phyloP scores from a whole-genome alignment of 2,888 invertebrate species.

The Oxycera nigricornis region DNA sequence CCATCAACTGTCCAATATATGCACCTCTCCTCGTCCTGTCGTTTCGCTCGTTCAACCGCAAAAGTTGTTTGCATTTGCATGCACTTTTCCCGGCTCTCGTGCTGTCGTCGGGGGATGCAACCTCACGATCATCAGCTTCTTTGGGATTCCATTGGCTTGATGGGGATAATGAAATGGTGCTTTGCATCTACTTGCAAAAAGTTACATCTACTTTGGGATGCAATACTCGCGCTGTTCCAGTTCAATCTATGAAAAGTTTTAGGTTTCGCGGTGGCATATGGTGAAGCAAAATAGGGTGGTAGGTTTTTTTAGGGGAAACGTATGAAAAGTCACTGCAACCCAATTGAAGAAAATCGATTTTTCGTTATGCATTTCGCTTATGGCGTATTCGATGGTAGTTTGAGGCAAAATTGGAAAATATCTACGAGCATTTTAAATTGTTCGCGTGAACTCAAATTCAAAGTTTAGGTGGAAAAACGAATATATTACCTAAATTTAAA shows the following conservation, averaged over 20 bases:
- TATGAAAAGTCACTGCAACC: neutral
- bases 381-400: no score
- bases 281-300: neutral
- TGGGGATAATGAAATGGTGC: slow-evolving; percentile 20
- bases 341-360: slow-evolving; percentile 37
- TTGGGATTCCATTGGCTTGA: slow-evolving; percentile 5
- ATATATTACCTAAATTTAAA: no score
- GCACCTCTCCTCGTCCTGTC: neutral
- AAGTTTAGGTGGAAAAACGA: no score
- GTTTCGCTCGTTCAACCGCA: neutral
- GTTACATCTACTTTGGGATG: slow-evolving; percentile 24
- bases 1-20: slow-evolving; percentile 10
- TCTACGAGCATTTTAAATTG: slow-evolving; percentile 23
- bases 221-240: neutral
- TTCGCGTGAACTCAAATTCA: neutral
- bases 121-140: neutral
- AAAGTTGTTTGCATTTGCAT: neutral
- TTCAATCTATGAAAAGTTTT: neutral
- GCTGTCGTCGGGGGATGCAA: neutral
- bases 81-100: neutral
- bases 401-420: slow-evolving; percentile 35
- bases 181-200: slow-evolving; percentile 19
- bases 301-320: neutral
- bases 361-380: slow-evolving; percentile 17
- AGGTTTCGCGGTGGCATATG: neutral